These are phyloP conservation scores for Orchestia grillus DNA, from an alignment of 1,140 invertebrate species.

Conservation along the genomic window DNA sequence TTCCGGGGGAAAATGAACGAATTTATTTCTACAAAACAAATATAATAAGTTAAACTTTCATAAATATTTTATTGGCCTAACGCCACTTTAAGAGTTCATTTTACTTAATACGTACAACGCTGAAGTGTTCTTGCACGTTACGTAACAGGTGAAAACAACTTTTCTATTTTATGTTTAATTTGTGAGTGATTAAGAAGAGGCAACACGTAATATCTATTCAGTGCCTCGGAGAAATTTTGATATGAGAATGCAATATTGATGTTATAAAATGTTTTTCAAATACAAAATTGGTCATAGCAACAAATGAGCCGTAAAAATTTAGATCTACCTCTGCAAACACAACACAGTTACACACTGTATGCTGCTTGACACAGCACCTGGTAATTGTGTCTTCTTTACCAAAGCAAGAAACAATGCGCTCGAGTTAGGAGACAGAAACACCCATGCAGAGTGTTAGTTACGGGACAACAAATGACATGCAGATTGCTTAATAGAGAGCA, in stretches of 20 bases:
- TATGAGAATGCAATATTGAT: too few relatives aligned
- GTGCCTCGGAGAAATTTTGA: not conserved
- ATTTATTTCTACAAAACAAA: too few relatives aligned
- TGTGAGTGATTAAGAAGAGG: not conserved
- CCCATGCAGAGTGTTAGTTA: not conserved
- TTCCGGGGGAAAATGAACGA: too few relatives aligned
- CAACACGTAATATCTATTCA: not conserved
- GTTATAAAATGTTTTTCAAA: not conserved
- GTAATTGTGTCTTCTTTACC: not conserved
- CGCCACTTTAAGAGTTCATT: too few relatives aligned
- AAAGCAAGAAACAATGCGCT: not conserved
- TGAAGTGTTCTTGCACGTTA: too few relatives aligned
- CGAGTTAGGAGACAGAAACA: not conserved
- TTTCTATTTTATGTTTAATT: too few relatives aligned
- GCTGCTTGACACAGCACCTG: not conserved
- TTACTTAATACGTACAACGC: too few relatives aligned
- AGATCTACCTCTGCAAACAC: not conserved
- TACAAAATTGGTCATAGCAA: not conserved
- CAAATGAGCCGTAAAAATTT: not conserved
- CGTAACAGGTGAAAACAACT: too few relatives aligned
- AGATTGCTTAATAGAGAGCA: constrained; percentile 48
- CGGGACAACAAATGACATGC: constrained; percentile 21
- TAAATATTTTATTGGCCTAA: too few relatives aligned
- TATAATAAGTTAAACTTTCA: too few relatives aligned
- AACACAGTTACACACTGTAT: not conserved